Percentiles rank a stretch among this genome's conserved stretches.
phyloP scores from a whole-genome alignment of 2,113 vertebrate species.

The Esox niger region DNA sequence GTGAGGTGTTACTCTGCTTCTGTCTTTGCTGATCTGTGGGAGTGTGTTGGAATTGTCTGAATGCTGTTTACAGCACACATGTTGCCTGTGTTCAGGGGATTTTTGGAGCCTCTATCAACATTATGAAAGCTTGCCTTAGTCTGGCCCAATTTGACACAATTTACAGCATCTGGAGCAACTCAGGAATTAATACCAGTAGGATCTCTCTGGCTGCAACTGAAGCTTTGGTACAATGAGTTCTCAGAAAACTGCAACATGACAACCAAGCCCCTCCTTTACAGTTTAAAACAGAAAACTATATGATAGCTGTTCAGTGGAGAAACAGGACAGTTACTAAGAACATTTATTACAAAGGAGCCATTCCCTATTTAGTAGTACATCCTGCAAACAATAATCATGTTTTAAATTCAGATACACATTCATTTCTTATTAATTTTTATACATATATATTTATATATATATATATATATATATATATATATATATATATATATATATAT shows the following conservation, averaged over 20 bases:
- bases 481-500: too few relatives aligned
- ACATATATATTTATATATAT: too few relatives aligned
- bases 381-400: too few relatives aligned
- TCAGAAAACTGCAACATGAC: conserved; percentile 65
- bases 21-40: not conserved
- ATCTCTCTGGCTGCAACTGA: conserved; percentile 63
- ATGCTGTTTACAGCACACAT: conserved; percentile 19
- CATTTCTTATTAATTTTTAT: too few relatives aligned
- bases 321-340: conserved; percentile 44
- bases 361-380: too few relatives aligned
- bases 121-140: conserved; percentile 56
- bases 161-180: conserved; percentile 65
- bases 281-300: conserved; percentile 55
- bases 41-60: conserved; percentile 41
- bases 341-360: conserved; percentile 28
- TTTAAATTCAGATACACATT: too few relatives aligned
- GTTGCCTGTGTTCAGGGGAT: conserved; percentile 22
- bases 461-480: too few relatives aligned
- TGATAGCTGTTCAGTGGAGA: conserved; percentile 47
- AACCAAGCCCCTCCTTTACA: conserved; percentile 64
- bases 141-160: conserved; percentile 63
- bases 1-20: not conserved
- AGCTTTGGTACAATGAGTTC: conserved; percentile 60
- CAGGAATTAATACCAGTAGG: conserved; percentile 48
- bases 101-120: conserved; percentile 33